phyloP scores from a whole-genome alignment of 2,797 vertebrate species.

The Sebastes umbrosus region DNA sequence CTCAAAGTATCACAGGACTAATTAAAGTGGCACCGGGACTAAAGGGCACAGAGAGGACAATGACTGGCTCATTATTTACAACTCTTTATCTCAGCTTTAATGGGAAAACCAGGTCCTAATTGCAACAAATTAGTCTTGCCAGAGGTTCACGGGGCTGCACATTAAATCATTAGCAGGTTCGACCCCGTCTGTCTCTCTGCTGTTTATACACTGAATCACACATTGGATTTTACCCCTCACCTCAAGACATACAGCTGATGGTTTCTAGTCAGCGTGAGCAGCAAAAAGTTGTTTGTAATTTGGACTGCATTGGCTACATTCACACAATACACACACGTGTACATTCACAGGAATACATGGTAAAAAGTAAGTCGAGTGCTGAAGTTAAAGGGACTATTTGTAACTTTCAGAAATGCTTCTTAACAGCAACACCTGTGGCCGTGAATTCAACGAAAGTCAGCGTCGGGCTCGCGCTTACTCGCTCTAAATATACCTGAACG shows the following conservation, averaged over 20 bases:
- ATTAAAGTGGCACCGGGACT: slow-evolving; percentile 68
- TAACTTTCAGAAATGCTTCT: too few relatives aligned
- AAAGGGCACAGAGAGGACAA: slow-evolving; percentile 23
- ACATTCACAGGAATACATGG: too few relatives aligned
- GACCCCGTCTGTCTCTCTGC: not conserved
- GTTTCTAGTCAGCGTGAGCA: not conserved
- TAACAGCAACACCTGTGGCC: too few relatives aligned
- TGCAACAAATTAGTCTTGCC: slow-evolving; percentile 70
- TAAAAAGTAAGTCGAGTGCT: too few relatives aligned
- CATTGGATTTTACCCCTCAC: not conserved
- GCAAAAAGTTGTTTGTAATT: not conserved
- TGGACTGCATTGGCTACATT: too few relatives aligned
- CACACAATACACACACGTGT: too few relatives aligned
- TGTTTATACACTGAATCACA: not conserved
- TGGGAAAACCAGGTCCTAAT: slow-evolving; percentile 68
- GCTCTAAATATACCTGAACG: too few relatives aligned
- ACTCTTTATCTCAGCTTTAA: slow-evolving; percentile 53
- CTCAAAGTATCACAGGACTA: slow-evolving; percentile 50
- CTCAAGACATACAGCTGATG: not conserved
- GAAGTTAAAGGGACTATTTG: too few relatives aligned
- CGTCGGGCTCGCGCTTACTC: too few relatives aligned
- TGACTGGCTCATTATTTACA: slow-evolving; percentile 53
- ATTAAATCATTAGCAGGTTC: slow-evolving; percentile 50
- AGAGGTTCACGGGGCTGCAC: slow-evolving; percentile 44
- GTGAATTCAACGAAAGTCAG: too few relatives aligned